phyloP scores from a whole-genome alignment of 1,140 invertebrate genomes.

The Drosophila watanabei region DNA sequence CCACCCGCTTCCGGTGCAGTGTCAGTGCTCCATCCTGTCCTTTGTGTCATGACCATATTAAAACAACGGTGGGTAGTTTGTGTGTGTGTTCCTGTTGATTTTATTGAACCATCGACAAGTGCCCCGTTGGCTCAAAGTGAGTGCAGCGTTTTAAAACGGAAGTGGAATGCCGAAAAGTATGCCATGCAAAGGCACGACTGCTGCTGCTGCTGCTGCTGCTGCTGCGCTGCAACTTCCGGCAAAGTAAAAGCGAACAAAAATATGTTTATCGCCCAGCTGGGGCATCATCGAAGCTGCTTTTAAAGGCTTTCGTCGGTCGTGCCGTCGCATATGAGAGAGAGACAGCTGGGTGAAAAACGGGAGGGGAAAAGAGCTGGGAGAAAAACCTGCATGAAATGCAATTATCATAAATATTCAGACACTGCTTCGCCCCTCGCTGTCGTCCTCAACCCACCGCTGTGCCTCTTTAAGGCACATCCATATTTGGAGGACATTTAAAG shows the following conservation, averaged over 20 bases:
- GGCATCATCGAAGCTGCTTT: slow-evolving; percentile 58
- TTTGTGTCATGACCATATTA: slow-evolving; percentile 55
- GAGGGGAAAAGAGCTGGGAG: slow-evolving; percentile 23
- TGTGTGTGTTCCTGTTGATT: slow-evolving; percentile 60
- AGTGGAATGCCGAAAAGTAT: slow-evolving; percentile 75
- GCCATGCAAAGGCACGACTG: slow-evolving; percentile 66
- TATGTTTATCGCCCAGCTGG: slow-evolving; percentile 60
- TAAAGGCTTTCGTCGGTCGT: slow-evolving; percentile 70
- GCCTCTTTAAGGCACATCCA: slow-evolving; percentile 40
- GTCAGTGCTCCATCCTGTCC: slow-evolving; percentile 12
- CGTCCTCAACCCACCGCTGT: neutral
- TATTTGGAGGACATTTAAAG: slow-evolving; percentile 78
- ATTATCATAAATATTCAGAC: slow-evolving; percentile 81
- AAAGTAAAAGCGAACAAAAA: slow-evolving; percentile 28
- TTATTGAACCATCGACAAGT: slow-evolving; percentile 74
- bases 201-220: slow-evolving; percentile 29
- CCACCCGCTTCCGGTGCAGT: slow-evolving; percentile 15
- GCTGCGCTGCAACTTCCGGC: slow-evolving; percentile 34
- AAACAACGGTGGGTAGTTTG: slow-evolving; percentile 8
- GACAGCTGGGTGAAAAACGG: slow-evolving; percentile 18
- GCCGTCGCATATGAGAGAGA: slow-evolving; percentile 51
- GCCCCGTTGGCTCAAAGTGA: slow-evolving; percentile 61
- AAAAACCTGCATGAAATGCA: slow-evolving; percentile 77
- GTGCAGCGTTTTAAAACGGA: slow-evolving; percentile 41
- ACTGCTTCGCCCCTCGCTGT: slow-evolving; percentile 18